Conservation (phyloP, 2,797 vertebrate species). For the Brachyalestes nurse region DNA sequence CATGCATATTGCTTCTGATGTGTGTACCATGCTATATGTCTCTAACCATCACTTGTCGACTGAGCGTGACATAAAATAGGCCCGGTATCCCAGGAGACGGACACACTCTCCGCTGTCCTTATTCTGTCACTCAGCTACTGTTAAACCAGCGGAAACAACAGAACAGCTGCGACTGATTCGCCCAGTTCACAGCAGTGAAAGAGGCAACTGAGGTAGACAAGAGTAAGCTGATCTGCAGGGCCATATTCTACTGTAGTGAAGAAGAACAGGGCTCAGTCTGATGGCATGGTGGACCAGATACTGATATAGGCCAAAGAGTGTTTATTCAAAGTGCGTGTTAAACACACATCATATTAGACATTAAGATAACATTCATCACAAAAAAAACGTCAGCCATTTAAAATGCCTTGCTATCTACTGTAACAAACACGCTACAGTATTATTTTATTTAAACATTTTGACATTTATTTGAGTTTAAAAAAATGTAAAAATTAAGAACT, state of each 20-base stretch:
- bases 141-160: not conserved
- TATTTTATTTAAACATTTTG: not conserved
- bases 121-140: conserved; percentile 27
- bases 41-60: conserved; percentile 18
- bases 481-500: no score
- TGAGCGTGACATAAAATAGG: conserved; percentile 24
- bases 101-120: conserved; percentile 9
- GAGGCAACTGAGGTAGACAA: not conserved
- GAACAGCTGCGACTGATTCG: not conserved
- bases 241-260: not conserved
- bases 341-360: no score
- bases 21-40: not conserved
- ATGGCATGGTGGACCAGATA: not conserved
- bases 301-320: not conserved
- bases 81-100: conserved; percentile 33
- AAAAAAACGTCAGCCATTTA: not conserved
- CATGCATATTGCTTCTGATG: not conserved
- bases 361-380: no score
- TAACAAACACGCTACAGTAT: not conserved
- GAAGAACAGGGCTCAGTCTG: not conserved
- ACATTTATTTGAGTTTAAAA: not conserved
- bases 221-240: not conserved
- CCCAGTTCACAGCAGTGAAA: not conserved
- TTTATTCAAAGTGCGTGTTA: not conserved
- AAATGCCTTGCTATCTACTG: no score